Evolutionary conservation across 2,797 vertebrate species (phyloP), one percentile per base, ranked within the genome.

Genomic region (Enteromius treurensis): DNA sequence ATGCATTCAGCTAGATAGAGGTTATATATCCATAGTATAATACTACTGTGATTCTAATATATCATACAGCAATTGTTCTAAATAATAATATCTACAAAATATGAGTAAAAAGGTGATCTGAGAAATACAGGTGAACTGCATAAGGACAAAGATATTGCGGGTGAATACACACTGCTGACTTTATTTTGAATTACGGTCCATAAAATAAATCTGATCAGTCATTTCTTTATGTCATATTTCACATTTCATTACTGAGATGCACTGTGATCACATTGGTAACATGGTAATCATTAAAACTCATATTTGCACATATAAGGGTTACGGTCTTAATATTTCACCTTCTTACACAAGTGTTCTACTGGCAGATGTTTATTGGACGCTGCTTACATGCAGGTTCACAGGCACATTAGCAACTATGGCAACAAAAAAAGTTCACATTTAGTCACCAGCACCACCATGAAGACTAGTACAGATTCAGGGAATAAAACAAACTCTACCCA

Each of bases 371-470:
- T 81, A 51, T 84, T 67, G 77, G 79, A 82, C 78, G 80, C 82
- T 84, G 83, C 64, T 74, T 70, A 80, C 87, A 88, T 90, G 86
- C 86, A 81, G 82, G 40, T 84, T 82, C 74, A 87, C 89, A 85
- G 85, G 86, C 84, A 88, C 80, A 60, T 82, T 53, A 79, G 69
- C 84, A 87, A 76, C 81, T 76, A 87, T 86, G 88, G 86, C 84
- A 86, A 87, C 79, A 77, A 78, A 53, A 84, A 87, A 88, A 73
- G 71, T 60, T 89, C 86, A 90, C 87, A 86, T 87, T 86, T 82
- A 90, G 23, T 77, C 64, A 47, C 40, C 73, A 77, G n/a, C 62
- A 82, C 32, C 80, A 69, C 58, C 77, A 40, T 53, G 26, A 80
- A 85, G 76, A 42, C 17, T 49, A 69, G n/a, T 45, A 55, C 49